phyloP scores from a whole-genome alignment of 37 sponge, comb jelly and placozoan genomes.

The Spongilla lacustris region DNA sequence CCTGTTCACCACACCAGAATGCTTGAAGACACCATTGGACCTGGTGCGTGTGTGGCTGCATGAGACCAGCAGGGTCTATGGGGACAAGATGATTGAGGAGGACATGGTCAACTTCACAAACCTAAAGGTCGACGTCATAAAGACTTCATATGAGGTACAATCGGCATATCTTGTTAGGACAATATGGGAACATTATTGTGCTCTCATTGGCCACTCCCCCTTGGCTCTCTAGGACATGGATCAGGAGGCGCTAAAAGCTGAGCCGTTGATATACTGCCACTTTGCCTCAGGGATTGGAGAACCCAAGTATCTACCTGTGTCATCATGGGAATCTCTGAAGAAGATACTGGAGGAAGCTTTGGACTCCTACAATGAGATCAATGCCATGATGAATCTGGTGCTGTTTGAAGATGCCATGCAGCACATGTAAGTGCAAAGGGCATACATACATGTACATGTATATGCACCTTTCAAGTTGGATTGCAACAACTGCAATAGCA shows the following conservation, averaged over 20 bases:
- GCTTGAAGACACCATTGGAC: constrained; percentile 88
- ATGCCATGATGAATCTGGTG: constrained; percentile 97
- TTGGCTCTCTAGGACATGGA: constrained; percentile 75
- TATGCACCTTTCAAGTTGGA: too few relatives aligned
- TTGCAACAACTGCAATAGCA: too few relatives aligned
- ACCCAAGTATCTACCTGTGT: constrained; percentile 81
- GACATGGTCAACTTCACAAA: constrained; percentile 86
- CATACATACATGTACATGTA: not conserved
- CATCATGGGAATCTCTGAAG: constrained; percentile 80
- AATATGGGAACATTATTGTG: not conserved
- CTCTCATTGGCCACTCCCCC: too few relatives aligned
- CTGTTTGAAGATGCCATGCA: constrained; percentile 98
- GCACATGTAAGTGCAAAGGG: constrained; percentile 74
- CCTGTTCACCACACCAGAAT: constrained; percentile 77
- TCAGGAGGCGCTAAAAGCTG: constrained; percentile 75
- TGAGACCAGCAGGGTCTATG: constrained; percentile 92
- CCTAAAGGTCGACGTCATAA: constrained; percentile 81
- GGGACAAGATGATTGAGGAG: constrained; percentile 95
- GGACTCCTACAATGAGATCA: constrained; percentile 97
- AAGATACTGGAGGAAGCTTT: constrained; percentile 94
- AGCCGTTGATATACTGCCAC: constrained; percentile 94
- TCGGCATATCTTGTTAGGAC: not conserved
- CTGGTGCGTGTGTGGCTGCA: constrained; percentile 95
- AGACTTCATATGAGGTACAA: constrained; percentile 83
- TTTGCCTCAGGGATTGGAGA: constrained; percentile 97